Conservation (phyloP, 1,140 invertebrate genomes). For the Grapholita molesta region DNA sequence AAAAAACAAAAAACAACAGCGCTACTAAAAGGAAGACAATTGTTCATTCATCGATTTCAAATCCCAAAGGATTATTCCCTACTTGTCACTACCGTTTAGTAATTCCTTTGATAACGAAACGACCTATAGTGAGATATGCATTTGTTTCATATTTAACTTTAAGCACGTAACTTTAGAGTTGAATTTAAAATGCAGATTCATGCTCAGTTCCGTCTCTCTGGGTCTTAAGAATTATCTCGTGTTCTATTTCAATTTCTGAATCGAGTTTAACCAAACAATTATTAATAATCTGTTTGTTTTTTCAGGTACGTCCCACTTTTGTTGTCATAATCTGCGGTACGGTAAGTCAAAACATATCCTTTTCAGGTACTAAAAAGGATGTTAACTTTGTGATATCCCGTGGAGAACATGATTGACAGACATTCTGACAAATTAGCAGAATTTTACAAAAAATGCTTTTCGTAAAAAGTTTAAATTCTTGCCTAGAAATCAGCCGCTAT, state of each 20-base stretch:
- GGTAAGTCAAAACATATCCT: neutral
- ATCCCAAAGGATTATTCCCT: neutral
- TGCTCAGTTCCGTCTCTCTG: neutral
- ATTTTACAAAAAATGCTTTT: neutral
- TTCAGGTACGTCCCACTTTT: conserved; percentile 8
- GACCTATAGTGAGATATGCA: neutral
- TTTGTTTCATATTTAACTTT: neutral
- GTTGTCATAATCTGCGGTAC: neutral
- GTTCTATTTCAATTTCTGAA: neutral
- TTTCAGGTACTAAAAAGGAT: neutral
- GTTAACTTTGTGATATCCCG: neutral
- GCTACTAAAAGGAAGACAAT: neutral
- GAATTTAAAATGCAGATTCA: neutral
- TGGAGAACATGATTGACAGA: neutral
- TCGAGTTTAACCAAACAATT: neutral
- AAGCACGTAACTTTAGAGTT: neutral
- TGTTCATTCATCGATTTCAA: neutral
- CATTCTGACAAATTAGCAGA: neutral
- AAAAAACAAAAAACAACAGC: neutral
- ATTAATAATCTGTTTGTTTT: conserved; percentile 14
- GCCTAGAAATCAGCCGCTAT: no score
- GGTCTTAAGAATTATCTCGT: neutral
- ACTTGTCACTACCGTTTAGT: neutral
- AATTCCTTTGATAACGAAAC: neutral
- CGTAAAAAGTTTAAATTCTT: neutral